phyloP scores from a whole-genome alignment of 2,113 vertebrate genomes.

The Nerophis lumbriciformis region DNA sequence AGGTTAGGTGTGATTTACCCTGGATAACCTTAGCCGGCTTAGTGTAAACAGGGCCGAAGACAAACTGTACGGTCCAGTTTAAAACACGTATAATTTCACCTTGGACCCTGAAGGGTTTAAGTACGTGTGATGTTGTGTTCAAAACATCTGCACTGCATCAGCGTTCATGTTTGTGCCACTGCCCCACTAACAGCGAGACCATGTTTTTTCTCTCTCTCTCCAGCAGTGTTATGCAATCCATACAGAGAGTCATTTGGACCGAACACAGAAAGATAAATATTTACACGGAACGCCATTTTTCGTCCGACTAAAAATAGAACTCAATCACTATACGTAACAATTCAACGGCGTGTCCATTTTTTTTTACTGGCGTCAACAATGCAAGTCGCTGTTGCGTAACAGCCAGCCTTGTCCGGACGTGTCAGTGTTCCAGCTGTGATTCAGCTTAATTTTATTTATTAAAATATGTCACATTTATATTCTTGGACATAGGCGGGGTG shows the following conservation, averaged over 20 bases:
- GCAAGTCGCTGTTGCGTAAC: slow-evolving; percentile 52
- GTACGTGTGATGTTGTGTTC: slow-evolving; percentile 11
- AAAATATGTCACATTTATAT: not conserved
- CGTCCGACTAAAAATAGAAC: not conserved
- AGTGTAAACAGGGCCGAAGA: not conserved
- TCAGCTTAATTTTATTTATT: not conserved
- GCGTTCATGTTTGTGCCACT: slow-evolving; percentile 51
- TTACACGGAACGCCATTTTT: not conserved
- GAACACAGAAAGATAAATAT: slow-evolving; percentile 3
- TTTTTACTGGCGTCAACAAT: not conserved
- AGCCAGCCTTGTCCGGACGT: slow-evolving; percentile 28
- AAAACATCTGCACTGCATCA: slow-evolving; percentile 22
- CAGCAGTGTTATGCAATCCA: slow-evolving; percentile 52
- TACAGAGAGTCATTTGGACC: not conserved
- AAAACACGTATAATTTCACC: not conserved
- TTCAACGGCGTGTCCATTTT: not conserved
- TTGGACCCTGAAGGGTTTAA: not conserved
- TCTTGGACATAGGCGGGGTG: not conserved
- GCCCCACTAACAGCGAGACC: slow-evolving; percentile 46
- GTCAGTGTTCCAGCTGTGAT: slow-evolving; percentile 41
- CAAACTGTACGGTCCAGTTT: not conserved
- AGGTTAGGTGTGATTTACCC: too few relatives aligned
- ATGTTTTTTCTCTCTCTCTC: not conserved
- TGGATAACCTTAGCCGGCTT: too few relatives aligned
- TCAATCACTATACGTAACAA: not conserved